A percentile compares a stretch with the other conserved stretches of the same genome.
Evolutionary conservation across 2,113 vertebrate genomes (phyloP).

Genomic region (Microcebus murinus): DNA sequence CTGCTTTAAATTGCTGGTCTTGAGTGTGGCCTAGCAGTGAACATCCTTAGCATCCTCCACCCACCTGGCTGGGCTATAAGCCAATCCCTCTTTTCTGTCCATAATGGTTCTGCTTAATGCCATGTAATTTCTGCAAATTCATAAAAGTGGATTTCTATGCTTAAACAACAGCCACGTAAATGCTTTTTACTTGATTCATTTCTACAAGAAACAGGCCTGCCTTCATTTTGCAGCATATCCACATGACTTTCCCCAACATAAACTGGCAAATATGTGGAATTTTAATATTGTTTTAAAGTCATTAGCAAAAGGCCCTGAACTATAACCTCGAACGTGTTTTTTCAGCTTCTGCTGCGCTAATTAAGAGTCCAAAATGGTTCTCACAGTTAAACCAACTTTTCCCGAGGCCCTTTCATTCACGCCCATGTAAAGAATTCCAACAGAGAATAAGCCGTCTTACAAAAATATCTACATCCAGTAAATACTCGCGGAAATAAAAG

Average conservation of each 20-base stretch:
- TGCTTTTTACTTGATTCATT: neutral
- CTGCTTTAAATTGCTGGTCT: neutral
- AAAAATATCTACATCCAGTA: neutral
- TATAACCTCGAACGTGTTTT: neutral
- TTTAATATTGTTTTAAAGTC: neutral
- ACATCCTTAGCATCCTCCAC: neutral
- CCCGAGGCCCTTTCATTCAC: neutral
- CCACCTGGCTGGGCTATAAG: neutral
- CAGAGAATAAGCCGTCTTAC: neutral
- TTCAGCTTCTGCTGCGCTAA: neutral
- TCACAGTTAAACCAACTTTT: constrained; percentile 43
- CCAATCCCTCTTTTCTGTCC: neutral
- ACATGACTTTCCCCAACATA: neutral
- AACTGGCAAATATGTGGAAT: neutral
- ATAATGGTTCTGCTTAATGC: neutral
- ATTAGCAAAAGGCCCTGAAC: neutral
- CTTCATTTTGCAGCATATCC: neutral
- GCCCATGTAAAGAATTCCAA: neutral
- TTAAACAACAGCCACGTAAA: neutral
- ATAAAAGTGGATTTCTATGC: neutral
- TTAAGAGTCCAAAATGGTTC: neutral
- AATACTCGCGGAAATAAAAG: neutral
- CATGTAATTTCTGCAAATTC: neutral
- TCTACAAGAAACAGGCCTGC: neutral
- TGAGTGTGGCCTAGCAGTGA: neutral